Base-by-base conservation (phyloP, 2,113 vertebrate species). In the Aramus guarauna region DNA sequence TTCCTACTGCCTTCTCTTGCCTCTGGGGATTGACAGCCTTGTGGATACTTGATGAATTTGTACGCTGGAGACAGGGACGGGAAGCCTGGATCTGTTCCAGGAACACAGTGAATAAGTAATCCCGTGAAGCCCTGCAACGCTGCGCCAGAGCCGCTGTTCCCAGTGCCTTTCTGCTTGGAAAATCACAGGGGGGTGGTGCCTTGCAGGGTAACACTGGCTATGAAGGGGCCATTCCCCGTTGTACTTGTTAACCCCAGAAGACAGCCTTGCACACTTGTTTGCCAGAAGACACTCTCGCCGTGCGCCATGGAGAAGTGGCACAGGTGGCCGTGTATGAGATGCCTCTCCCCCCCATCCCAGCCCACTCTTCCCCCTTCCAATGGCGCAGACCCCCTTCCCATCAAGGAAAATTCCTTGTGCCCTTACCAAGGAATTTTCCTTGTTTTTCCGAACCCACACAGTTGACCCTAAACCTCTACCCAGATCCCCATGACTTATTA, bases 41-140 rank as follows among this genome's bases (percentile, higher is more conserved):
- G 36, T 45, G 86, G 77, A 36, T 59, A 71, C 17, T 30, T 20
- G 53, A 36, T 56, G 45, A 56, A 71, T 75, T 27, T 62, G 89
- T 76, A 16, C 39, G 9, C 94, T 37, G 77, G 64, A 76, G 76
- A 89, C 91, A 87, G 71, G 53, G 50, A 74, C 15, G 29, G 50
- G 59, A 55, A 86, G 80, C 59, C 84, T 95, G 94, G 96, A 95
- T 16, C 80, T 1, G 14, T n/a, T 81, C 90, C 60, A 59, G 39
- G 84, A 60, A 59, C 87, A 82, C 17, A 76, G 95, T 96, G 97
- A 86, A 96, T 97, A 89, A 95, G 88, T 96, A 93, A 96, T 80
- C 86, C 92, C 32, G 3, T 2, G 68, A 11, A 80, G 55, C 55
- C 81, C 68, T 88, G 94, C 72, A 93, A 26, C 0, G 34, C 91